Conservation (phyloP, 2,797 vertebrate species). For the Enteromius radiatus region DNA sequence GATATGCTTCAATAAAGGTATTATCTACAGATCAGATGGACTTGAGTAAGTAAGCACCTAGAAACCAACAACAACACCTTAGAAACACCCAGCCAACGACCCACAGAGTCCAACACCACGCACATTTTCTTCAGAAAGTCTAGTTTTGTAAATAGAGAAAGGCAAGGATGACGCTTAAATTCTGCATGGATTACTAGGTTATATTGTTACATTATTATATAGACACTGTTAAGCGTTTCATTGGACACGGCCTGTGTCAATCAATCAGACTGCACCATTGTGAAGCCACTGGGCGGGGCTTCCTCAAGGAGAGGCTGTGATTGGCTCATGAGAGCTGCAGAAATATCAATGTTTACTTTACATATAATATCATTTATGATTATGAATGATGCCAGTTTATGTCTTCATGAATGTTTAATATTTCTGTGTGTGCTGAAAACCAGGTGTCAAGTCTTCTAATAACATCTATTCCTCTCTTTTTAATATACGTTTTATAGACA, state of each 20-base stretch:
- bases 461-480: neutral
- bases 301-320: neutral
- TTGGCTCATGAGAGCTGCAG: constrained; percentile 20
- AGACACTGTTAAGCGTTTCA: neutral
- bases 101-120: neutral
- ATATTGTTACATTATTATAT: constrained; percentile 2
- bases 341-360: constrained; percentile 20
- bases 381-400: neutral
- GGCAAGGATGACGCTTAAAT: neutral
- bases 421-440: constrained; percentile 8
- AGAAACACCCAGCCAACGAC: neutral
- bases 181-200: constrained; percentile 24
- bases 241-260: neutral
- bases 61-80: neutral
- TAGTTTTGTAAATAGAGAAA: constrained; percentile 26
- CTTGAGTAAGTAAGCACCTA: neutral
- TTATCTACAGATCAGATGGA: neutral
- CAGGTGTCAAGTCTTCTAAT: neutral
- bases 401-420: constrained; percentile 24
- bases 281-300: neutral
- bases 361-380: neutral
- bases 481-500: neutral
- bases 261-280: neutral
- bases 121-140: constrained; percentile 2
- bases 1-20: neutral